A percentile compares a stretch with the other conserved stretches of the same genome.
Conservation (phyloP, 2,888 invertebrate genomes). For the Aleiodes leptofemur region DNA sequence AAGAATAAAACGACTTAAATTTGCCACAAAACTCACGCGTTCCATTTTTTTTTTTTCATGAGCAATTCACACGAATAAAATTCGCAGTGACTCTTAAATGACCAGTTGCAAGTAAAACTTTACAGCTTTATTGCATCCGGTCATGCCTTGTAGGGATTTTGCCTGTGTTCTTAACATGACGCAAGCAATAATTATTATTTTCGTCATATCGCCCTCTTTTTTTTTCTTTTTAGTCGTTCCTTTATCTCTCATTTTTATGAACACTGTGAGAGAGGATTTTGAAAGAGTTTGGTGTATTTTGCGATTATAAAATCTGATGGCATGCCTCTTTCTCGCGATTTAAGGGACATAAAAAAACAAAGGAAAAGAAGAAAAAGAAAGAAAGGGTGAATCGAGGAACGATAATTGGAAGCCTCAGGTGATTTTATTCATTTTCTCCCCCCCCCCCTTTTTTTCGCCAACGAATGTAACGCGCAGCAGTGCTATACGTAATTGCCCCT, state of each 20-base stretch:
- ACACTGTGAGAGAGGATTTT: conserved; percentile 12
- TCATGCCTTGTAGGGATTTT: conserved; percentile 15
- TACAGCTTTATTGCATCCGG: conserved; percentile 38
- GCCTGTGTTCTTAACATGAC: conserved; percentile 7
- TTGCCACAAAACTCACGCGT: not conserved
- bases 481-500: conserved; percentile 49
- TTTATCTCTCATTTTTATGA: conserved; percentile 21
- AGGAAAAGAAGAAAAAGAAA: not conserved
- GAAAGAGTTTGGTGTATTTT: not conserved
- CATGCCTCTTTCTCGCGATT: not conserved
- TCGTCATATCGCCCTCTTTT: not conserved
- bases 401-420: conserved; percentile 34
- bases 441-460: not conserved
- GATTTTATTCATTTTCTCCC: conserved; percentile 22
- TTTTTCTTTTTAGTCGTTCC: not conserved
- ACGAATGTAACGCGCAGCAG: conserved; percentile 22
- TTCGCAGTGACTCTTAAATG: not conserved
- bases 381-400: conserved; percentile 38
- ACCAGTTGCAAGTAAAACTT: conserved; percentile 26
- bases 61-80: conserved; percentile 16
- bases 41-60: not conserved
- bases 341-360: conserved; percentile 24
- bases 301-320: conserved; percentile 27
- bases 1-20: not conserved
- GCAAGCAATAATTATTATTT: conserved; percentile 32